Evolutionary conservation across 2,888 invertebrate genomes (phyloP).

Genomic region (Habrosyne pyritoides): DNA sequence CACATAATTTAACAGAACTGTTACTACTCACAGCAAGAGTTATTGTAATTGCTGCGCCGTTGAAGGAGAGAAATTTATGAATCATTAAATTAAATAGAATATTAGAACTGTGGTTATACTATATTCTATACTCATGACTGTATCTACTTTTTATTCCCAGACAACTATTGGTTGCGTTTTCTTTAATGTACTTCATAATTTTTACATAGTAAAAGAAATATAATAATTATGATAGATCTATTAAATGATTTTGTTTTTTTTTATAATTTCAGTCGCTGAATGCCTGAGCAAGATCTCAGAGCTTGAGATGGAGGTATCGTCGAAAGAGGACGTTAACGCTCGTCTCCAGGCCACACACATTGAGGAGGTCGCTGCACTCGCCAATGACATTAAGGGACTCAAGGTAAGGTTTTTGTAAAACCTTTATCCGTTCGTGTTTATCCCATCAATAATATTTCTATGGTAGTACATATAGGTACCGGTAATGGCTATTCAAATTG

Average conservation of each 20-base stretch:
- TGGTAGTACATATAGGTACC: not conserved
- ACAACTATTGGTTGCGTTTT: too few relatives aligned
- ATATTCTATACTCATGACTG: too few relatives aligned
- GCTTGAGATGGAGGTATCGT: slow-evolving; percentile 81
- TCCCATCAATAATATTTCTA: not conserved
- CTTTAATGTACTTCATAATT: too few relatives aligned
- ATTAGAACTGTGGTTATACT: too few relatives aligned
- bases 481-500: not conserved
- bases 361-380: slow-evolving; percentile 71
- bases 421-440: not conserved
- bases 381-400: slow-evolving; percentile 73
- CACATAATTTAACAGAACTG: too few relatives aligned
- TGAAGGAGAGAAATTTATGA: too few relatives aligned
- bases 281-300: slow-evolving; percentile 83
- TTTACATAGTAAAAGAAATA: not conserved
- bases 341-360: slow-evolving; percentile 75
- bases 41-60: too few relatives aligned
- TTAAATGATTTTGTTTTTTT: slow-evolving; percentile 13
- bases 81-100: too few relatives aligned
- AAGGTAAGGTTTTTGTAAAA: slow-evolving; percentile 53
- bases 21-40: too few relatives aligned
- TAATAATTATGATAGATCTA: not conserved
- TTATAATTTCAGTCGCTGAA: slow-evolving; percentile 77
- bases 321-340: slow-evolving; percentile 78
- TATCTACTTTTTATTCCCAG: too few relatives aligned